Percentiles rank a stretch among this genome's conserved stretches.
Evolutionary conservation across 2,797 vertebrate species (phyloP).

Genomic region (Notolabrus celidotus): DNA sequence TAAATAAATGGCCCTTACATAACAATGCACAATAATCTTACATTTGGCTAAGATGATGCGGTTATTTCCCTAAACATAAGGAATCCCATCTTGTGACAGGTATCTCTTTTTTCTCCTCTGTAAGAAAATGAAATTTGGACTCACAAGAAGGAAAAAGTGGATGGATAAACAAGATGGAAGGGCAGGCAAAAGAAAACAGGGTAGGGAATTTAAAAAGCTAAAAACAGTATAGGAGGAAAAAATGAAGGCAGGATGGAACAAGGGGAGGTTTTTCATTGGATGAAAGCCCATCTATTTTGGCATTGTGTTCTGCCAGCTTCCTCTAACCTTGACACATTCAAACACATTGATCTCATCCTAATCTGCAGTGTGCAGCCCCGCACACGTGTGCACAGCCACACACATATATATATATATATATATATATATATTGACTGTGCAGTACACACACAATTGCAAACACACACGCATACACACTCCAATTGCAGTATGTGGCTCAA

Average conservation of each 20-base stretch:
- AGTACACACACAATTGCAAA: constrained; percentile 12
- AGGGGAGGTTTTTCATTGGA: constrained; percentile 50
- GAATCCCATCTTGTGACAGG: constrained; percentile 1
- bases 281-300: constrained; percentile 62
- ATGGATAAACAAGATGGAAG: constrained; percentile 30
- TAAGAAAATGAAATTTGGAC: constrained; percentile 34
- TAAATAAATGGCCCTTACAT: constrained; percentile 2
- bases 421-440: constrained; percentile 27
- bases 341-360: constrained; percentile 79
- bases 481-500: constrained; percentile 73
- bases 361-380: constrained; percentile 58
- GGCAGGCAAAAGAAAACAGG: constrained; percentile 16
- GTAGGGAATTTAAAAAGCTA: constrained; percentile 43
- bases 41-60: background rate
- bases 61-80: constrained; percentile 4
- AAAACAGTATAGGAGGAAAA: constrained; percentile 50
- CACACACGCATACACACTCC: constrained; percentile 26
- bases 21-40: constrained; percentile 6
- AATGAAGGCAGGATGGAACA: constrained; percentile 43
- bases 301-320: constrained; percentile 45
- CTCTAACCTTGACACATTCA: constrained; percentile 79
- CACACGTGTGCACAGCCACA: constrained; percentile 24
- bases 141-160: background rate
- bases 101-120: background rate
- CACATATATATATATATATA: constrained; percentile 45